Base-by-base conservation (phyloP, 2,888 invertebrate genomes). In the Cryptocephalus primarius region DNA sequence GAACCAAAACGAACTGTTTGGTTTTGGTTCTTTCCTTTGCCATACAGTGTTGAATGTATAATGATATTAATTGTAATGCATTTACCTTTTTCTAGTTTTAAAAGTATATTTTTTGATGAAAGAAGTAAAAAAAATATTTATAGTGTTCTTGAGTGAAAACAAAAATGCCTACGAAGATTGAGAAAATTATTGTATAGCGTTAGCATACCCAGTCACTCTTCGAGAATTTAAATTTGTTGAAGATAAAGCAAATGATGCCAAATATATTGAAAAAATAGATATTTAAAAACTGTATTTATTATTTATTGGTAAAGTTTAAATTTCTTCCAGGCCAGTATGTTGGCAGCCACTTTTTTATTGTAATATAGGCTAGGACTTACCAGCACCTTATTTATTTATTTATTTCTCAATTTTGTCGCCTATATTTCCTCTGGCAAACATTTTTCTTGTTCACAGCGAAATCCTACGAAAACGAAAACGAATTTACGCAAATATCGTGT, bases 51-150 rank as follows among this genome's bases (percentile, higher is more conserved):
- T 51, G 49, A 49, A 55, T 59, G 54, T 57, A 57, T 54, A 22
- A 58, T 56, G 54, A 54, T 53, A 56, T 59, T 51, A 56, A 54
- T 22, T 59, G 61, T 61, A 59, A 22, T 58, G 60, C 59, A 60
- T 60, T 61, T 60, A 62, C 58, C 61, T 12, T 61, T 61, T 60
- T 61, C 63, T 62, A 65, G 65, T 63, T 60, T 63, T 65, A 58
- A 60, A 65, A 62, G 58, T 68, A 68, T 68, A 66, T 67, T 68
- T 67, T 67, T 68, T 63, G 64, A 65, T 64, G 22, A 63, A 62
- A 58, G 59, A 57, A 62, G 63, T 56, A 54, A 59, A 59, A 42
- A 59, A 59, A 63, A 59, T 65, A 64, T 65, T 62, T 67, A 66
- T 65, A 63, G 63, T 63, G 63, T 66, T 66, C 62, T 64, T 62